These are phyloP conservation scores for Danio aesculapii DNA, from an alignment of 2,797 vertebrate genomes.

Conservation along the genomic window DNA sequence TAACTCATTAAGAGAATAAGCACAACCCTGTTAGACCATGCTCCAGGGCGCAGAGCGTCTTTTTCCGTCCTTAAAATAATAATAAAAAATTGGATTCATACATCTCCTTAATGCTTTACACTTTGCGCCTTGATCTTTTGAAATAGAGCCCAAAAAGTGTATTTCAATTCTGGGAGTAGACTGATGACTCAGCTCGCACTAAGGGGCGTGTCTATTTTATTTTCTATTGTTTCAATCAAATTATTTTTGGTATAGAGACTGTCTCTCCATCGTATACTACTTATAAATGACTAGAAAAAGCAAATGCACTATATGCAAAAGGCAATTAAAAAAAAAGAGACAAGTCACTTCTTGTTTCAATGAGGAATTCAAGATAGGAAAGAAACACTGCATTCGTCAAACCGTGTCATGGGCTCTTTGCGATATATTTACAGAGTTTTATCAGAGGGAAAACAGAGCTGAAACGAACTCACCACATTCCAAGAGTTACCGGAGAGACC, in stretches of 20 bases:
- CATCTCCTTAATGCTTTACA: no score
- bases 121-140: no score
- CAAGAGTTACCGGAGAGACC: conserved; percentile 24
- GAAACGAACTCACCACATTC: conserved; percentile 39
- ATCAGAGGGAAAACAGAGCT: background rate
- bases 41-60: no score
- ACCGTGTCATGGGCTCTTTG: background rate
- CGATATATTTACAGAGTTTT: background rate
- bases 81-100: no score
- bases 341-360: background rate
- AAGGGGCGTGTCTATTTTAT: background rate
- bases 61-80: no score
- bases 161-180: background rate
- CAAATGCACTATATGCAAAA: background rate
- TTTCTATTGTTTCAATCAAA: background rate
- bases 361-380: background rate
- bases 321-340: background rate
- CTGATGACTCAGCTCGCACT: conserved; percentile 1
- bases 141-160: no score
- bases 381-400: background rate
- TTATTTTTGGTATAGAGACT: background rate
- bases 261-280: background rate
- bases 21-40: no score
- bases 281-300: background rate
- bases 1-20: no score